phyloP scores from a whole-genome alignment of 2,888 invertebrate genomes.

The Drosophila mimica region DNA sequence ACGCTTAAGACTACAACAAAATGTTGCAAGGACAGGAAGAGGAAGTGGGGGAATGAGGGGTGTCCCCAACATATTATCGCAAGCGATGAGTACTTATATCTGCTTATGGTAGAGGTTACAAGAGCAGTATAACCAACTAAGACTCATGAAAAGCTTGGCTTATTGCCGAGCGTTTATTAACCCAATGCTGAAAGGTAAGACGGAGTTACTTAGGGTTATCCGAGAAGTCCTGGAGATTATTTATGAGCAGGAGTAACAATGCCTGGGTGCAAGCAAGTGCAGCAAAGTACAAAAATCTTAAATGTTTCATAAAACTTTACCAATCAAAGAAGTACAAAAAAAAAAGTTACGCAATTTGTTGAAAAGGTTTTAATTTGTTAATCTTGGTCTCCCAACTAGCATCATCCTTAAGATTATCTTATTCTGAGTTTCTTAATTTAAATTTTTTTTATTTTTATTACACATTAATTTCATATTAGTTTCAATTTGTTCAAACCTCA shows the following conservation, averaged over 20 bases:
- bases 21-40: not conserved
- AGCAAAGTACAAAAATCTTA: not conserved
- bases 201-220: not conserved
- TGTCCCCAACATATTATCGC: slow-evolving; percentile 11
- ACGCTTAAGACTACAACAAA: slow-evolving; percentile 26
- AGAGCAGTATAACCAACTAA: not conserved
- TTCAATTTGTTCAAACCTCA: not conserved
- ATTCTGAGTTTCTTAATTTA: not conserved
- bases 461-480: not conserved
- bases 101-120: slow-evolving; percentile 15
- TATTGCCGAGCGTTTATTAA: slow-evolving; percentile 1
- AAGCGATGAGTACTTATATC: not conserved
- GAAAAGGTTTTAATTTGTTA: not conserved
- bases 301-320: not conserved
- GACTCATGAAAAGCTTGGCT: not conserved
- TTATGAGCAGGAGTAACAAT: not conserved
- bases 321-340: not conserved
- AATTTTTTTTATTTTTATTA: not conserved
- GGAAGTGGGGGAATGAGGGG: not conserved
- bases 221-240: not conserved
- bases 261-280: not conserved
- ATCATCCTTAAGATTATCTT: not conserved
- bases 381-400: not conserved
- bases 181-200: not conserved
- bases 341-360: not conserved